These are phyloP conservation scores for Syngnathoides biaculeatus DNA, from an alignment of 2,113 vertebrate genomes.

Conservation along the genomic window DNA sequence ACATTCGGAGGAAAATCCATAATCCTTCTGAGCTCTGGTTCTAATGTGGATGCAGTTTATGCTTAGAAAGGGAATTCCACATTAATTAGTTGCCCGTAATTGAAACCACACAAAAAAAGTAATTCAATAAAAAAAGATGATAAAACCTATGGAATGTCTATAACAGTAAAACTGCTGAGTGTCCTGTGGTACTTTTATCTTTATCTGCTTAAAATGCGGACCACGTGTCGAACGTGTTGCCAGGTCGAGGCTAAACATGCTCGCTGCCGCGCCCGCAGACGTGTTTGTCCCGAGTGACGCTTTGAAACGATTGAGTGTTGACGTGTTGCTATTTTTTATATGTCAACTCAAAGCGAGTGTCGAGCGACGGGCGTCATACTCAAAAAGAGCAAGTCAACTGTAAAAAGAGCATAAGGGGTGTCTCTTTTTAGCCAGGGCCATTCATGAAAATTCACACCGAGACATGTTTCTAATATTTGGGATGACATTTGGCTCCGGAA, in stretches of 20 bases:
- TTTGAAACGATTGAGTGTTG: slow-evolving; percentile 16
- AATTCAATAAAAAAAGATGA: background rate
- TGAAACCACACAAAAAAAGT: no score
- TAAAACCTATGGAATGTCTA: no score
- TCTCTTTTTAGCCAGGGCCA: no score
- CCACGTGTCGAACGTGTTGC: slow-evolving; percentile 28
- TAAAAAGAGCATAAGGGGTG: background rate
- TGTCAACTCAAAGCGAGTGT: background rate
- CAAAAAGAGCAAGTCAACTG: slow-evolving; percentile 9
- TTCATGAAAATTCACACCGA: no score
- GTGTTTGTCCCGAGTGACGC: slow-evolving; percentile 12
- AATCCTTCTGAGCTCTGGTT: background rate
- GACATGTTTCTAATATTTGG: no score
- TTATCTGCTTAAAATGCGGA: slow-evolving; percentile 29
- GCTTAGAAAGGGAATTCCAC: background rate
- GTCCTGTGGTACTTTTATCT: background rate
- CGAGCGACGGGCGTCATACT: background rate
- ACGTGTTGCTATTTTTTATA: slow-evolving; percentile 30
- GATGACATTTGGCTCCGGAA: no score
- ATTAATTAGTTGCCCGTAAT: background rate
- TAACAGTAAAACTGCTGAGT: no score
- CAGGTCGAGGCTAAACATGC: slow-evolving; percentile 41
- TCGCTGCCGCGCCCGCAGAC: slow-evolving; percentile 20
- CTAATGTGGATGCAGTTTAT: background rate
- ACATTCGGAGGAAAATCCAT: background rate